A percentile compares a stretch with the other conserved stretches of the same genome.
phyloP scores from a whole-genome alignment of 2,797 vertebrate species.

The Sorex maritimensis region DNA sequence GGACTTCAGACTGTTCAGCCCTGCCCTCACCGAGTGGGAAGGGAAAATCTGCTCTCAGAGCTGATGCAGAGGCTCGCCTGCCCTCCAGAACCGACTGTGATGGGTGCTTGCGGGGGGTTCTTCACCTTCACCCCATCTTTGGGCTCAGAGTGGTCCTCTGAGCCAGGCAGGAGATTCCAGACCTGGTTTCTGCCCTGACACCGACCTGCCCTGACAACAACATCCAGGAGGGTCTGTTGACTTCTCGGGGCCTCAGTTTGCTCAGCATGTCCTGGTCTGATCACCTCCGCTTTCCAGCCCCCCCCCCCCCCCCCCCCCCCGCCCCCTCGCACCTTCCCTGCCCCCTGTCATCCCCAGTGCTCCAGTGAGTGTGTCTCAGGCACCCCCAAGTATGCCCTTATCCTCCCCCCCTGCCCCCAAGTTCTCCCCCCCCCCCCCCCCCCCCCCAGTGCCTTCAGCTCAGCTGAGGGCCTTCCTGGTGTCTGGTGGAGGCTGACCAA shows the following conservation, averaged over 20 bases:
- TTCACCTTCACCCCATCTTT: neutral
- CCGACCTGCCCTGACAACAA: neutral
- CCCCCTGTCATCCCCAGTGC: neutral
- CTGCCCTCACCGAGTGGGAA: neutral
- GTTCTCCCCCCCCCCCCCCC: neutral
- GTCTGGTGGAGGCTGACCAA: neutral
- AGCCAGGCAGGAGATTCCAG: neutral
- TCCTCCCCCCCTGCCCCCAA: no score
- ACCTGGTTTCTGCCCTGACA: neutral
- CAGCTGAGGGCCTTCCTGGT: rapidly evolving
- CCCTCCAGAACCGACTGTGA: rapidly evolving
- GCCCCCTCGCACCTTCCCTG: neutral
- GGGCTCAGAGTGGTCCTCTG: neutral
- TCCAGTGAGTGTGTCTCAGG: neutral
- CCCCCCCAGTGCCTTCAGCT: neutral
- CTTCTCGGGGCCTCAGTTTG: neutral
- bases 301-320: neutral
- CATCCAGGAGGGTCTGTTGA: neutral
- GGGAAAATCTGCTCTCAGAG: neutral
- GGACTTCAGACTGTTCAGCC: neutral
- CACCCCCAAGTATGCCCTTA: neutral
- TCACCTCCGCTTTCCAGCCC: neutral
- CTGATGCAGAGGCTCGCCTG: no score
- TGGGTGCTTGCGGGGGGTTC: neutral
- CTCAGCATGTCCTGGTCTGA: neutral